These are phyloP conservation scores for Phasianus colchicus DNA, from an alignment of 2,113 vertebrate species.

Conservation along the genomic window DNA sequence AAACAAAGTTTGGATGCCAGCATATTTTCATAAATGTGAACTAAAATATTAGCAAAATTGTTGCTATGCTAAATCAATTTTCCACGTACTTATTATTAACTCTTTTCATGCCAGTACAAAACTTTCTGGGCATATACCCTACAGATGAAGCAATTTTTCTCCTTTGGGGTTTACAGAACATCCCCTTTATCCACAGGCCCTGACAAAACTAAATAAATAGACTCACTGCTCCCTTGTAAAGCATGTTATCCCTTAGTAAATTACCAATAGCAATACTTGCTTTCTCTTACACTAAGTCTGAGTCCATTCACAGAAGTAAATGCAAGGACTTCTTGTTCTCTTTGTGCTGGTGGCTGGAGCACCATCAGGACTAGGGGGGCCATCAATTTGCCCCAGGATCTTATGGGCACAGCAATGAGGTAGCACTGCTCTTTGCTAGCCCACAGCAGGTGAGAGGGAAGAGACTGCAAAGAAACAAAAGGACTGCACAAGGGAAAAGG, in stretches of 20 bases:
- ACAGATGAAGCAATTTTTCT: not conserved
- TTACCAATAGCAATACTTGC: fast-evolving
- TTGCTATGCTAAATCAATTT: not conserved
- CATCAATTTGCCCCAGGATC: not conserved
- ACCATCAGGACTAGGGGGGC: not conserved
- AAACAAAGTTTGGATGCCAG: not conserved
- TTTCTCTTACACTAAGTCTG: not conserved
- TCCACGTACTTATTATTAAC: not conserved
- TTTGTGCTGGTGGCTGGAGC: fast-evolving
- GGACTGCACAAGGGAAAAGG: not conserved
- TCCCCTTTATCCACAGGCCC: not conserved
- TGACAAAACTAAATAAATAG: not conserved
- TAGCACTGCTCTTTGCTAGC: not conserved
- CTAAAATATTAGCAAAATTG: not conserved
- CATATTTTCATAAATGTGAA: not conserved
- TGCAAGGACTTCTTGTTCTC: not conserved
- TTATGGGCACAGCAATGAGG: not conserved
- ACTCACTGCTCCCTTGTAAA: not conserved
- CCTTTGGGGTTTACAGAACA: not conserved
- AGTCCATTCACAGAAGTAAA: not conserved
- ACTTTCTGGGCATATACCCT: not conserved
- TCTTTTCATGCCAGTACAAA: not conserved
- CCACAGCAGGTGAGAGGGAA: not conserved
- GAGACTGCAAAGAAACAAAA: not conserved
- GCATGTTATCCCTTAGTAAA: not conserved